phyloP scores from a whole-genome alignment of 2,113 vertebrate species.

The Tupaia tana region DNA sequence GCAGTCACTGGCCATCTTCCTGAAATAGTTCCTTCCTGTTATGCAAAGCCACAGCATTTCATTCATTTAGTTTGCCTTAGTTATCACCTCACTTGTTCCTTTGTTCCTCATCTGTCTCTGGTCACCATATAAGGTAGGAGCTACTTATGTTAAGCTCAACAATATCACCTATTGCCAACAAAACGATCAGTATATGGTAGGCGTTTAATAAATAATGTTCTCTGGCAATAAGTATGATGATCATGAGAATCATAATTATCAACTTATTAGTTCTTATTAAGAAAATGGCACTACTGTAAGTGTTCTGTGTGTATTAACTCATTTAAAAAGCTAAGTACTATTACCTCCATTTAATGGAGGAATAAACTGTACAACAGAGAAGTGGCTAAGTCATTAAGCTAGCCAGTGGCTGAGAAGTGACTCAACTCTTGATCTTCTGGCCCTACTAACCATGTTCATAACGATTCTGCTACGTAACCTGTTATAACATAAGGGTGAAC shows the following conservation, averaged over 20 bases:
- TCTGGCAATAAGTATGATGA: neutral
- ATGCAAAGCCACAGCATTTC: neutral
- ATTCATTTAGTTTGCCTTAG: neutral
- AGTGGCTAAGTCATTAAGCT: neutral
- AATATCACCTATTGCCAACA: neutral
- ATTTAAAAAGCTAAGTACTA: neutral
- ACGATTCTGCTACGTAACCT: neutral
- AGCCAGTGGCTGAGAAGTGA: neutral
- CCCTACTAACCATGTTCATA: neutral
- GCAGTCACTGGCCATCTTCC: neutral
- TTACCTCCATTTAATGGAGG: neutral
- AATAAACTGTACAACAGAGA: neutral
- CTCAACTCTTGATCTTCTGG: neutral
- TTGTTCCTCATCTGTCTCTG: neutral
- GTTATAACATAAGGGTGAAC: neutral
- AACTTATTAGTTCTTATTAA: neutral
- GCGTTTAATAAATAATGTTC: slow-evolving; percentile 7
- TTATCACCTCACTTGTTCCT: neutral
- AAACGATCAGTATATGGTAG: neutral
- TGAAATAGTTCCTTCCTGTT: neutral
- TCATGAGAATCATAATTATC: neutral
- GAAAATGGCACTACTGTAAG: neutral
- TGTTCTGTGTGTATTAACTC: neutral
- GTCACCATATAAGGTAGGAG: neutral
- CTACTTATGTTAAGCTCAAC: neutral